A percentile compares a stretch with the other conserved stretches of the same genome.
Conservation (phyloP, 1,140 invertebrate genomes). For the Arctopsyche grandis region DNA sequence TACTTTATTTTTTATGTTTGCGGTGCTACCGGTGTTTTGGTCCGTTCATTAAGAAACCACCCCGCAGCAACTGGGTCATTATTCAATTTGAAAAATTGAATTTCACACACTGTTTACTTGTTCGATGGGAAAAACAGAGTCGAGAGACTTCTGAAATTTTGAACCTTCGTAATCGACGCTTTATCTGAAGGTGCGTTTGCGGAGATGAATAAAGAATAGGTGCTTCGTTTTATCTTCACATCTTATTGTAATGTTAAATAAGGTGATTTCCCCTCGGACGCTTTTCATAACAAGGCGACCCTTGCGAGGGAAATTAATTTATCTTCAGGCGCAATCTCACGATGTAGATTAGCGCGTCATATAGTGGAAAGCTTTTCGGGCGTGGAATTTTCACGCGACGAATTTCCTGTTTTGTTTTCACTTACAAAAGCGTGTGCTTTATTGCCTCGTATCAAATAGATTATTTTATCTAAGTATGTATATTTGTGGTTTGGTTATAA, state of each 20-base stretch:
- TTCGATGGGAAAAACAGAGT: not conserved
- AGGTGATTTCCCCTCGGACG: conserved; percentile 39
- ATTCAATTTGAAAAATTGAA: conserved; percentile 25
- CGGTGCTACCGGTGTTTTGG: not conserved
- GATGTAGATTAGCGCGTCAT: conserved; percentile 13
- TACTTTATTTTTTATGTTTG: not conserved
- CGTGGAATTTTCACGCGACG: not conserved
- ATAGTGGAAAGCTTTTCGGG: not conserved
- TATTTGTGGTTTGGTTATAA: no score
- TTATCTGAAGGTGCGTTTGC: conserved; percentile 18
- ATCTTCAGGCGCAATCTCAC: conserved; percentile 23
- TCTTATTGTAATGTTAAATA: conserved; percentile 41
- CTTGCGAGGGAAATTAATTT: conserved; percentile 35
- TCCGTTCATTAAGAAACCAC: conserved; percentile 11
- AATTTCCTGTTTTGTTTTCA: not conserved
- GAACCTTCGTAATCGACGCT: not conserved
- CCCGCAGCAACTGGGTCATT: conserved; percentile 14
- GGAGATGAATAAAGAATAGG: conserved; percentile 6
- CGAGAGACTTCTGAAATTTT: not conserved
- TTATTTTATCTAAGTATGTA: no score
- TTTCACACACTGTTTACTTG: not conserved
- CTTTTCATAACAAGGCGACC: conserved; percentile 32
- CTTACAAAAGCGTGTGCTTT: not conserved
- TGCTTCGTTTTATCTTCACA: conserved; percentile 27
- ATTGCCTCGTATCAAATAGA: no score